phyloP scores from a whole-genome alignment of 2,888 invertebrate genomes.

The Serrognathus titanus region DNA sequence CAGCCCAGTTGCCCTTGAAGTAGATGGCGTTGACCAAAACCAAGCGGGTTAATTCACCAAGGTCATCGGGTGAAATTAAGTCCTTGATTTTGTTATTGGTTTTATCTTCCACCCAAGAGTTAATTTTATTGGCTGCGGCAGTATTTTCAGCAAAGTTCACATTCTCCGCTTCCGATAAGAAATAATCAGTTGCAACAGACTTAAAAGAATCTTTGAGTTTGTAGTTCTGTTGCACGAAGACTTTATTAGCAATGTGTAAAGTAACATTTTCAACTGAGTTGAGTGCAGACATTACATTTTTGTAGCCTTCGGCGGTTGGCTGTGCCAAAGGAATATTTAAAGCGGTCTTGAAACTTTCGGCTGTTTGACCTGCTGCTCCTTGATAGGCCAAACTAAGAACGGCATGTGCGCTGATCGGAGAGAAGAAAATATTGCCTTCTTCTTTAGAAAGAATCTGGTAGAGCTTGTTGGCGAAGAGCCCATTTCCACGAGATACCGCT shows the following conservation, averaged over 20 bases:
- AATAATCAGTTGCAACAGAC: conserved; percentile 57
- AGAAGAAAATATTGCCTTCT: conserved; percentile 43
- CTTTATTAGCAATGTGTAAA: conserved; percentile 67
- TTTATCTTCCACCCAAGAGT: conserved; percentile 73
- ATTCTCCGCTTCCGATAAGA: conserved; percentile 60
- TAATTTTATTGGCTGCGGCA: conserved; percentile 59
- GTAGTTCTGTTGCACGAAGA: conserved; percentile 56
- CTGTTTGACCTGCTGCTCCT: conserved; percentile 41
- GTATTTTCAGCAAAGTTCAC: conserved; percentile 58
- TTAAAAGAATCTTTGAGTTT: conserved; percentile 55
- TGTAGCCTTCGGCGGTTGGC: conserved; percentile 29
- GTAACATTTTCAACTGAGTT: conserved; percentile 52
- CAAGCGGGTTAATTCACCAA: conserved; percentile 58
- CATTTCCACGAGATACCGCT: conserved; percentile 36
- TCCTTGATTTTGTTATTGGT: conserved; percentile 81
- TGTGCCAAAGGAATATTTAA: conserved; percentile 26
- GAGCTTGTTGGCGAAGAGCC: conserved; percentile 36
- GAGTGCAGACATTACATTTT: conserved; percentile 33
- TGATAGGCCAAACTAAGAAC: conserved; percentile 44
- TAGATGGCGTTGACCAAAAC: conserved; percentile 82
- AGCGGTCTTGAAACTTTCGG: conserved; percentile 34
- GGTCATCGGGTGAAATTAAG: conserved; percentile 60
- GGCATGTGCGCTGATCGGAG: conserved; percentile 47
- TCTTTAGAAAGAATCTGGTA: conserved; percentile 33
- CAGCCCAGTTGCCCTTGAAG: conserved; percentile 76